phyloP scores from a whole-genome alignment of 2,888 invertebrate species.

The Drosophila flavopinicola region DNA sequence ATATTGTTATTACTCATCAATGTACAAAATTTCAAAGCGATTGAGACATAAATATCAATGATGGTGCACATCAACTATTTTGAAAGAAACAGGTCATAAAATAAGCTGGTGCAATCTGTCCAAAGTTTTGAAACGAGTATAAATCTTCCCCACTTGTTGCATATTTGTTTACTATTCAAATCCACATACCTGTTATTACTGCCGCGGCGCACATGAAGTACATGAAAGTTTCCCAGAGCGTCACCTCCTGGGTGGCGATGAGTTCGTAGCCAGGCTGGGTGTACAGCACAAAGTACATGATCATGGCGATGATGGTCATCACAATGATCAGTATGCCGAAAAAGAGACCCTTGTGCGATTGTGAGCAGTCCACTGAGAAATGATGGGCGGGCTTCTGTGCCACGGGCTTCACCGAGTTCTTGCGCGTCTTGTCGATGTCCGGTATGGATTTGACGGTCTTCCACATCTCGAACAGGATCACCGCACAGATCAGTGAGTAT shows the following conservation, averaged over 20 bases:
- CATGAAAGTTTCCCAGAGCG: slow-evolving; percentile 90
- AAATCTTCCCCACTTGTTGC: too few relatives aligned
- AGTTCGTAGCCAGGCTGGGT: slow-evolving; percentile 87
- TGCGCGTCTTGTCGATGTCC: slow-evolving; percentile 85
- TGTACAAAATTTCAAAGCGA: too few relatives aligned
- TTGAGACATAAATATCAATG: too few relatives aligned
- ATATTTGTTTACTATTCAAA: too few relatives aligned
- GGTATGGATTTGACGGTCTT: slow-evolving; percentile 89
- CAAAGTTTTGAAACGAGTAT: too few relatives aligned
- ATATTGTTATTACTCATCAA: too few relatives aligned
- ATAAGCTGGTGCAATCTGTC: too few relatives aligned
- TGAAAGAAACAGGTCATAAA: too few relatives aligned
- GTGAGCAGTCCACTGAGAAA: slow-evolving; percentile 93
- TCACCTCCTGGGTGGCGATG: slow-evolving; percentile 90
- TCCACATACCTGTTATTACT: slow-evolving; percentile 85
- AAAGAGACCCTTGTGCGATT: slow-evolving; percentile 92
- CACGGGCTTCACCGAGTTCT: slow-evolving; percentile 81
- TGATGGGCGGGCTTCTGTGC: slow-evolving; percentile 86
- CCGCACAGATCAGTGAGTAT: slow-evolving; percentile 95
- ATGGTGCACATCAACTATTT: too few relatives aligned
- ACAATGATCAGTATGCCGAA: slow-evolving; percentile 91
- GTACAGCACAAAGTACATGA: slow-evolving; percentile 94
- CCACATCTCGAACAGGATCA: slow-evolving; percentile 96
- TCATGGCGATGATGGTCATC: slow-evolving; percentile 92
- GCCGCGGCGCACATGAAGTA: slow-evolving; percentile 89